A percentile compares a stretch with the other conserved stretches of the same genome.
Evolutionary conservation across 2,888 invertebrate species (phyloP).

Genomic region (Meandrusa payeni): DNA sequence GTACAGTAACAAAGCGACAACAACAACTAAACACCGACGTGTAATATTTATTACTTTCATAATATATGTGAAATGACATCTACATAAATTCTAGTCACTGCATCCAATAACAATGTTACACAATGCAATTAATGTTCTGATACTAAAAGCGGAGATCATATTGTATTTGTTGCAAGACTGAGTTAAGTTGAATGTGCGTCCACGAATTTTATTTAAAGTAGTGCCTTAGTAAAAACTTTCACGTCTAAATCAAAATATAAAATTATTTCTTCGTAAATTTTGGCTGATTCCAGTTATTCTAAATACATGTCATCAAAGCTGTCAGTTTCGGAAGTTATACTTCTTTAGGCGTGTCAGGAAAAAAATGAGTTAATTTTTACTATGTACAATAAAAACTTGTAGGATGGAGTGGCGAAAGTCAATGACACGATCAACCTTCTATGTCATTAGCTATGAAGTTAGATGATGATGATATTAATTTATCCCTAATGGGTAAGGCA

Average conservation of each 20-base stretch:
- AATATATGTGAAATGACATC: slow-evolving; percentile 46
- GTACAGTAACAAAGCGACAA: slow-evolving; percentile 67
- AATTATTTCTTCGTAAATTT: too few relatives aligned
- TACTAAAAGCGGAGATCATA: slow-evolving; percentile 53
- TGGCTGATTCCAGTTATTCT: too few relatives aligned
- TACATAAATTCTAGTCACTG: slow-evolving; percentile 35
- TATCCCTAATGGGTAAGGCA: too few relatives aligned
- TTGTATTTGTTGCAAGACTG: slow-evolving; percentile 23
- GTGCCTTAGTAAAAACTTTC: slow-evolving; percentile 2
- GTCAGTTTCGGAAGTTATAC: too few relatives aligned
- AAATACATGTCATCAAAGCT: too few relatives aligned
- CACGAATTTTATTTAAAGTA: slow-evolving; percentile 32
- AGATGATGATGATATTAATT: too few relatives aligned
- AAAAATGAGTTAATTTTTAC: too few relatives aligned
- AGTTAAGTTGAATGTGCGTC: slow-evolving; percentile 46
- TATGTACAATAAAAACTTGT: too few relatives aligned
- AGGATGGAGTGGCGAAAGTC: too few relatives aligned
- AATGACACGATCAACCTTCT: too few relatives aligned
- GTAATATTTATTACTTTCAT: slow-evolving; percentile 34
- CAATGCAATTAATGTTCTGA: slow-evolving; percentile 34
- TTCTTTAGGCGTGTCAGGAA: too few relatives aligned
- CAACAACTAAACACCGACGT: slow-evolving; percentile 74
- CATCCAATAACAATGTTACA: slow-evolving; percentile 25
- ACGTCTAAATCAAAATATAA: slow-evolving; percentile 4
- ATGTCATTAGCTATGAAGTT: too few relatives aligned